These are phyloP conservation scores for Bufotes viridis DNA, from an alignment of 2,797 vertebrate genomes.

Conservation along the genomic window DNA sequence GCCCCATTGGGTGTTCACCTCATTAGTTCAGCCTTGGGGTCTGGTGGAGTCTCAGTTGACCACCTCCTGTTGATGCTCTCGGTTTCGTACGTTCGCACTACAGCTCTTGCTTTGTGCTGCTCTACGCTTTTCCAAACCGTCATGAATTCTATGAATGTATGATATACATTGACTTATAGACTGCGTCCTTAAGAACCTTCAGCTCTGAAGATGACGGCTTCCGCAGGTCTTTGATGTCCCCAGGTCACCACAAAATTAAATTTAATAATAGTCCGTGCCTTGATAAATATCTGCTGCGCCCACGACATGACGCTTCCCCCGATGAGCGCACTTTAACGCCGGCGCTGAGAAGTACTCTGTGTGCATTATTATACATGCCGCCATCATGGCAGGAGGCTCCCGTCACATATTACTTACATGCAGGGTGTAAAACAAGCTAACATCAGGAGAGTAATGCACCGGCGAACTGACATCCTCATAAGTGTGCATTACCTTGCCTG, in stretches of 20 bases:
- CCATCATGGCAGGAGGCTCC: background rate
- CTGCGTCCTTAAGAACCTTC: background rate
- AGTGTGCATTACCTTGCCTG: background rate
- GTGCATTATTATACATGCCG: background rate
- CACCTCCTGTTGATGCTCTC: background rate
- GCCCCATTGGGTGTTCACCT: background rate
- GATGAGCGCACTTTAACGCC: background rate
- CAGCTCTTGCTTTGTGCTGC: too few species aligned
- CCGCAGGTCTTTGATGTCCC: background rate
- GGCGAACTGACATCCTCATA: background rate
- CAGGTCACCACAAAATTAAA: background rate
- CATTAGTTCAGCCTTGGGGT: background rate
- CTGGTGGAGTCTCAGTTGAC: background rate
- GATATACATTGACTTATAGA: background rate
- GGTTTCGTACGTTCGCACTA: background rate
- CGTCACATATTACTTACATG: background rate
- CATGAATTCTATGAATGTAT: background rate
- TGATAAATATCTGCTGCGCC: background rate
- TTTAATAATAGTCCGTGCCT: background rate
- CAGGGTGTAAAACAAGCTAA: background rate
- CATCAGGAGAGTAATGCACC: constrained; percentile 20
- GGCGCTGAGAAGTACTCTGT: background rate
- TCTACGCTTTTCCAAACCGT: background rate
- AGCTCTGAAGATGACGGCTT: background rate
- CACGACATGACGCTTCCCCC: background rate